phyloP scores from a whole-genome alignment of 1,140 invertebrate species.

The Pygmarrhopalites habei region DNA sequence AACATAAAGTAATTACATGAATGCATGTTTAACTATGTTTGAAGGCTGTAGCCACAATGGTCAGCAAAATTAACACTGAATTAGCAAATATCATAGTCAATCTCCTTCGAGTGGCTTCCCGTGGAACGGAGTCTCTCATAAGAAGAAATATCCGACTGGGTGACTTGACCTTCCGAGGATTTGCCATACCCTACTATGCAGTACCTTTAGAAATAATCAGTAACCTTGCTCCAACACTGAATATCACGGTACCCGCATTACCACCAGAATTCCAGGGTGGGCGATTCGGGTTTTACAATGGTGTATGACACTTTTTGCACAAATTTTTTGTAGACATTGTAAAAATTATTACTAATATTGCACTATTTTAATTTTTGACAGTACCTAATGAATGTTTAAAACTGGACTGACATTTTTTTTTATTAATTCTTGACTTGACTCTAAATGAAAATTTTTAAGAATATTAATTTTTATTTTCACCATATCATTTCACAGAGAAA shows the following conservation, averaged over 20 bases:
- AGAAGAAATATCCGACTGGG: neutral
- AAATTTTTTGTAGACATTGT: too few species aligned
- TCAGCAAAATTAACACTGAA: neutral
- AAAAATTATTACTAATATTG: too few species aligned
- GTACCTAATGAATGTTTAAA: too few species aligned
- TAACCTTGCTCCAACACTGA: neutral
- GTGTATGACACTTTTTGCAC: constrained; percentile 12
- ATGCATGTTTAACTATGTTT: too few species aligned
- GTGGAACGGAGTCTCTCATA: neutral
- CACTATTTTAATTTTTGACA: too few species aligned
- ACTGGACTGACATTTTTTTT: too few species aligned
- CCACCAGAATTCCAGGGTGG: constrained; percentile 13
- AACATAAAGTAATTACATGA: too few species aligned
- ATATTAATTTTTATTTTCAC: too few species aligned
- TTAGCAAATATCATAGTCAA: neutral
- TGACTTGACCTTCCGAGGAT: constrained; percentile 18
- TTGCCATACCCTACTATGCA: neutral
- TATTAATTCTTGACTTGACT: too few species aligned
- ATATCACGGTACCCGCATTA: constrained; percentile 8
- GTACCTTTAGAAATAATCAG: neutral
- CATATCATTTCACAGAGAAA: constrained; percentile 12
- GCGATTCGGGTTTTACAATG: constrained; percentile 15
- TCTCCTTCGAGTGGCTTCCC: neutral
- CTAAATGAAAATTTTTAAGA: too few species aligned
- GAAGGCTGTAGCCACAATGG: constrained; percentile 4